Base-by-base conservation (phyloP, 2,888 invertebrate genomes). In the Pinctada fucata region DNA sequence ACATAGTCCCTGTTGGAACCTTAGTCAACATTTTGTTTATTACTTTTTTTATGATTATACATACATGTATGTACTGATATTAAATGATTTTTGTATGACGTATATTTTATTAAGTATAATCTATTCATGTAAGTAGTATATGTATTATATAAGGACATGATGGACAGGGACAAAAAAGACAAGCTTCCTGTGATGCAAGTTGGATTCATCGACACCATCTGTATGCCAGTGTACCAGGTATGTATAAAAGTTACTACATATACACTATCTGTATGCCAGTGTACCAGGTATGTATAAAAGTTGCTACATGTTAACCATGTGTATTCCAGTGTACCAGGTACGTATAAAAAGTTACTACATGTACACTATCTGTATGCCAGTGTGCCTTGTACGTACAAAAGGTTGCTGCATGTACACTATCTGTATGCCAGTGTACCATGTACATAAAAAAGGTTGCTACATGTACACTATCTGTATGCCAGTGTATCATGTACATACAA, bases 191-290 rank as follows among this genome's bases (percentile, higher is more conserved):
- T 83, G 50, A 90, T 92, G 89, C 92, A 92, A 85, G 91, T 98
- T 82, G 96, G 96, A 88, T 98, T 98, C 93, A 98, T 98, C 84
- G 97, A 98, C 93, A 96, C 97, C 69, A 90, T 92, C 50, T 92
- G 92, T 83, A 82, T 92, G 85, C 92, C 92, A 51, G 89, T 92
- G 1, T 92, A 92, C 82, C 82, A 90, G 85, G 92, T 92, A 81
- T 82, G 91, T 91, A 6, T 6, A 13, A 13, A 13, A 16, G 31
- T 13, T 49, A 47, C n/a, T 50, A 50, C 8, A 13, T 16, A 48
- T 68, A 58, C 13, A 13, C 92, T 68, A 90, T 92, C 50, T 92
- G 92, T 83, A 82, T 92, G 85, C 92, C 92, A 51, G 89, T 92
- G 1, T 91, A 92, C 82, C 82, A 90, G 85, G 91, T 92, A 81